Percentiles rank a stretch among this genome's conserved stretches.
phyloP scores from a whole-genome alignment of 2,888 invertebrate species.

The Allophyes oxyacanthae region DNA sequence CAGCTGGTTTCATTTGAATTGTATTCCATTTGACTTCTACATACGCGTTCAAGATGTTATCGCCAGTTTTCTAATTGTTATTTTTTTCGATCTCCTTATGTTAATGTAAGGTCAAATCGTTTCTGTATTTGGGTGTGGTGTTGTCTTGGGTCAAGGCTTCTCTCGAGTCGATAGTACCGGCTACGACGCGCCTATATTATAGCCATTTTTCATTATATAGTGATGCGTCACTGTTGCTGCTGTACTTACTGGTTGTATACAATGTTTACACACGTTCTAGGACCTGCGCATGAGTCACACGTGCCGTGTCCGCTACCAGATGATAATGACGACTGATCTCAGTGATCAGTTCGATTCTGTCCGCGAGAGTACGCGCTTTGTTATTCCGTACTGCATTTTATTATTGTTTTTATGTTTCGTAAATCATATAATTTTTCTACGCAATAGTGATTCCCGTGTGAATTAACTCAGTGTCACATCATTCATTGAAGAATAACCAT shows the following conservation, averaged over 20 bases:
- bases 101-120: slow-evolving; percentile 31
- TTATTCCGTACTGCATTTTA: slow-evolving; percentile 48
- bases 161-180: slow-evolving; percentile 53
- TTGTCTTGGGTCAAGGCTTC: slow-evolving; percentile 60
- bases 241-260: slow-evolving; percentile 70
- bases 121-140: slow-evolving; percentile 56
- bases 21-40: slow-evolving; percentile 31
- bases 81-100: slow-evolving; percentile 36
- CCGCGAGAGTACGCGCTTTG: slow-evolving; percentile 65
- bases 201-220: slow-evolving; percentile 68
- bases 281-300: slow-evolving; percentile 81
- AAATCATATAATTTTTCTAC: slow-evolving; percentile 29
- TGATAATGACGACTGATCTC: slow-evolving; percentile 75
- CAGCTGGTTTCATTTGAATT: slow-evolving; percentile 48
- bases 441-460: slow-evolving; percentile 43
- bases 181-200: slow-evolving; percentile 75
- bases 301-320: slow-evolving; percentile 70
- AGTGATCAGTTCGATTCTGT: slow-evolving; percentile 72
- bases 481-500: slow-evolving; percentile 24
- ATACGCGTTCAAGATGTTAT: slow-evolving; percentile 10
- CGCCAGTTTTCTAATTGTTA: slow-evolving; percentile 38
- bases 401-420: slow-evolving; percentile 41
- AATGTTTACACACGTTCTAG: slow-evolving; percentile 80
- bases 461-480: slow-evolving; percentile 41
- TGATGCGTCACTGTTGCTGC: slow-evolving; percentile 77